Evolutionary conservation across 2,113 vertebrate species (phyloP).

Genomic region (Dipodomys ordii): DNA sequence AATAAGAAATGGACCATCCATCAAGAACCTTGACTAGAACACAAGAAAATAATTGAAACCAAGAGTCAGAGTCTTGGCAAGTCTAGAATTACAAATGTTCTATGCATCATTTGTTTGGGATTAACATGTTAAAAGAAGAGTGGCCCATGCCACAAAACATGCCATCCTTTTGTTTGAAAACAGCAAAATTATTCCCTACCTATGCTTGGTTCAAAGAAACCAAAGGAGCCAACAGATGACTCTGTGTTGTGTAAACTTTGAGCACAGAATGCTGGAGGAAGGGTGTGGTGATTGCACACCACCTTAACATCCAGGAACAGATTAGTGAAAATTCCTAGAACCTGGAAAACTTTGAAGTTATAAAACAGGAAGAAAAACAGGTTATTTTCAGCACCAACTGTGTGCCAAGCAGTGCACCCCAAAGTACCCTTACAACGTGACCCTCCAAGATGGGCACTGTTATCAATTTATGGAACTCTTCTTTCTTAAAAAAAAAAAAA

Average conservation of each 20-base stretch:
- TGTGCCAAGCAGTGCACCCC: background rate
- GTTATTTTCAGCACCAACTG: background rate
- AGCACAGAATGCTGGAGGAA: accelerated
- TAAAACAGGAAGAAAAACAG: background rate
- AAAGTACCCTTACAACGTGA: background rate
- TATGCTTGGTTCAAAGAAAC: background rate
- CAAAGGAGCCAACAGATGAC: background rate
- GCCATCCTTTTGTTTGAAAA: background rate
- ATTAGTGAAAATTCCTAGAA: background rate
- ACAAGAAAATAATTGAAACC: background rate
- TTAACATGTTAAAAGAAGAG: background rate
- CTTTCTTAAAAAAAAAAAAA: background rate
- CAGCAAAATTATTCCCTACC: background rate
- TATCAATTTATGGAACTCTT: background rate
- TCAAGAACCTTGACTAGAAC: background rate
- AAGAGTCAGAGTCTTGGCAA: background rate
- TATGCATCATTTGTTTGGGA: background rate
- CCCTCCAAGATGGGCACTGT: background rate
- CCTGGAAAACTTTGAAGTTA: background rate
- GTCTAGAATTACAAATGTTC: background rate
- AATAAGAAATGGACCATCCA: background rate
- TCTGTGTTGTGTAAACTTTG: background rate
- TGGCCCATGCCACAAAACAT: background rate
- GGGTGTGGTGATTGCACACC: background rate
- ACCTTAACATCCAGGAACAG: background rate